Conservation (phyloP, 2,113 vertebrate species). For the Lanius ludovicianus region DNA sequence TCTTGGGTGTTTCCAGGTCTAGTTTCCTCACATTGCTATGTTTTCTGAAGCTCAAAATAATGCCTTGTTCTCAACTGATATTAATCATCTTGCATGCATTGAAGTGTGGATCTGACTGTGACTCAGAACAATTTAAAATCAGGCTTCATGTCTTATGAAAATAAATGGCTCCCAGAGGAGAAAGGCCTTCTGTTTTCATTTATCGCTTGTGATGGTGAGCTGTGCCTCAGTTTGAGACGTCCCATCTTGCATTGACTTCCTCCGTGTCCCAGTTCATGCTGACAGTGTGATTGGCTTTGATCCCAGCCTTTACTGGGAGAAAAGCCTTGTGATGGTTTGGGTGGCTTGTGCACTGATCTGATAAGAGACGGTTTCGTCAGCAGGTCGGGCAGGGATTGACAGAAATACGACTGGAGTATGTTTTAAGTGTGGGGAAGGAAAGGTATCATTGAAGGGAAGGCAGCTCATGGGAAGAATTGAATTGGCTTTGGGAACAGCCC, state of each 20-base stretch:
- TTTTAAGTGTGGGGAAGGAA: neutral
- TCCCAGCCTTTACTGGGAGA: constrained; percentile 5
- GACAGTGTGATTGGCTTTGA: neutral
- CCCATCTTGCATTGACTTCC: neutral
- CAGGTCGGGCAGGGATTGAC: neutral
- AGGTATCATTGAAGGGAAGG: neutral
- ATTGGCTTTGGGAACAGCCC: neutral
- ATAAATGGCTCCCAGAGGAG: constrained; percentile 22
- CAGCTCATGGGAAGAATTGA: neutral
- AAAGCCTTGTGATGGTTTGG: neutral
- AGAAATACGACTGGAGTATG: fast-evolving
- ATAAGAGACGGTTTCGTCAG: neutral
- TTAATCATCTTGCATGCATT: neutral
- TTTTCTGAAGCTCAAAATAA: neutral
- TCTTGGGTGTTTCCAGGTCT: neutral
- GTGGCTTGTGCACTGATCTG: neutral
- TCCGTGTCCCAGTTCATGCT: neutral
- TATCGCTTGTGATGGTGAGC: neutral
- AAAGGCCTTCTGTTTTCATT: constrained; percentile 22
- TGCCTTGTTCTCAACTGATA: neutral
- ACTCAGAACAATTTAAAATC: constrained; percentile 17
- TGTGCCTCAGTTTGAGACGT: neutral
- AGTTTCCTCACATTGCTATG: fast-evolving
- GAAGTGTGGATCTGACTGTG: neutral
- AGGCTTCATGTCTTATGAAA: neutral